These are phyloP conservation scores for Papilio polyxenes DNA, from an alignment of 1,140 invertebrate genomes.

Conservation along the genomic window DNA sequence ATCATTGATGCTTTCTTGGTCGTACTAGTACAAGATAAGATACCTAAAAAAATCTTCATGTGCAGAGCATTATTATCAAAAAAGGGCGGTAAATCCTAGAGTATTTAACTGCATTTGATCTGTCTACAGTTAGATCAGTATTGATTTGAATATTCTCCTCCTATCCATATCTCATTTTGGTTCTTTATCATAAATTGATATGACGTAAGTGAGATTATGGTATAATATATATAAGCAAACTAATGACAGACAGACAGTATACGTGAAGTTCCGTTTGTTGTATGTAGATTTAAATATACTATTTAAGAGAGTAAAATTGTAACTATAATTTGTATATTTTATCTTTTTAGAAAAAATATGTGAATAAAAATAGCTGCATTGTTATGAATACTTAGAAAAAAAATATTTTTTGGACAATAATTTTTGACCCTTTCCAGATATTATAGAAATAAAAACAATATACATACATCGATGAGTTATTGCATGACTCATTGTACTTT, in stretches of 20 bases:
- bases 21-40: not conserved
- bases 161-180: not conserved
- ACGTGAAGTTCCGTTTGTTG: no score
- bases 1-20: not conserved
- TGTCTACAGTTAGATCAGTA: not conserved
- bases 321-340: no score
- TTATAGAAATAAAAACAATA: not conserved
- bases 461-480: not conserved
- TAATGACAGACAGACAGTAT: no score
- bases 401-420: not conserved
- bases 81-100: not conserved
- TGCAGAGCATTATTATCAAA: not conserved
- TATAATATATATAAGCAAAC: no score
- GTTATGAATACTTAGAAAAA: no score
- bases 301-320: no score
- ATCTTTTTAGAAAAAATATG: no score
- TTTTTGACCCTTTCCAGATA: not conserved
- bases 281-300: no score
- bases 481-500: constrained; percentile 22
- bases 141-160: no score
- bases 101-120: no score
- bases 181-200: not conserved
- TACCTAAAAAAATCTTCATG: not conserved
- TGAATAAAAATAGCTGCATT: no score
- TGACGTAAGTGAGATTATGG: no score